Evolutionary conservation across 2,888 invertebrate genomes (phyloP).

Genomic region (Alsophila aescularia): DNA sequence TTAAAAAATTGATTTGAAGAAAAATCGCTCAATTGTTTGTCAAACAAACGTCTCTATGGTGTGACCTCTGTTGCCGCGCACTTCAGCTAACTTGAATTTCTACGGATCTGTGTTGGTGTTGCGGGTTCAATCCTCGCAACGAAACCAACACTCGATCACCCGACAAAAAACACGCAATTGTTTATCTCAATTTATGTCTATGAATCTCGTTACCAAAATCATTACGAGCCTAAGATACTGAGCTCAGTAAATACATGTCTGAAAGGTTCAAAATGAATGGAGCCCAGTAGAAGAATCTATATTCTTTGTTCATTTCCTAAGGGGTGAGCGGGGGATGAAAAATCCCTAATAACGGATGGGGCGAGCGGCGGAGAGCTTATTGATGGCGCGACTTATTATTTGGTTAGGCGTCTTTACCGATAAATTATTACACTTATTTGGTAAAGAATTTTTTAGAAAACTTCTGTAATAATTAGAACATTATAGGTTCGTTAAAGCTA

Average conservation of each 20-base stretch:
- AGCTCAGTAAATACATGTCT: constrained; percentile 13
- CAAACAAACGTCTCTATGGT: too few species aligned
- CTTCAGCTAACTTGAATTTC: too few species aligned
- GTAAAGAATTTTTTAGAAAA: constrained; percentile 1
- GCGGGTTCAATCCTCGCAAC: too few species aligned
- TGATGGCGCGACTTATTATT: constrained; percentile 59
- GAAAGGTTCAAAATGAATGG: constrained; percentile 21
- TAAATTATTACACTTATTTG: constrained; percentile 25
- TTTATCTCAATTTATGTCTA: too few species aligned
- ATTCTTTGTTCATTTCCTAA: constrained; percentile 48
- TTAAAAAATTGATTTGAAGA: too few species aligned
- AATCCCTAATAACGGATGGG: constrained; percentile 57
- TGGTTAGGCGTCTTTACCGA: constrained; percentile 47
- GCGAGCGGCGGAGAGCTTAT: constrained; percentile 42
- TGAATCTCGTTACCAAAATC: constrained; percentile 9
- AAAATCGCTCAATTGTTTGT: too few species aligned
- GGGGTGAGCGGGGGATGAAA: constrained; percentile 41
- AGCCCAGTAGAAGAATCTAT: constrained; percentile 37
- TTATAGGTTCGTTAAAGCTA: too few species aligned
- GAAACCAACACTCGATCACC: too few species aligned
- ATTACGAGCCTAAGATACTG: constrained; percentile 4
- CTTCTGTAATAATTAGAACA: neutral
- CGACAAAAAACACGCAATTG: too few species aligned
- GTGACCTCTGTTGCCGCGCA: too few species aligned
- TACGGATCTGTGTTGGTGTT: too few species aligned